These are phyloP conservation scores for Scaptomyza caliginosa DNA, from an alignment of 2,888 invertebrate species.

Conservation along the genomic window DNA sequence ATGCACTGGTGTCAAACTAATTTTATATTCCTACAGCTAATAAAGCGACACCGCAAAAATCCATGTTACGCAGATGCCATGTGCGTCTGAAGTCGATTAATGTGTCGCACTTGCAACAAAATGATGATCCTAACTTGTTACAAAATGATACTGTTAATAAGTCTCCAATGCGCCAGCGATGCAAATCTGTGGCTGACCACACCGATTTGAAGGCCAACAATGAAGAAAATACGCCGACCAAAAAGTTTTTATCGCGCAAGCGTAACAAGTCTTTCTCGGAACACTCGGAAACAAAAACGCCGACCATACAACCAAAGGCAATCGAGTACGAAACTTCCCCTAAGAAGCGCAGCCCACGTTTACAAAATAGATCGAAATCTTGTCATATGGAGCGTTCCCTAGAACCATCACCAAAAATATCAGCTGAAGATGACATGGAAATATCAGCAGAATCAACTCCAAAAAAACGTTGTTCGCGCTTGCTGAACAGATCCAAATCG, in stretches of 20 bases:
- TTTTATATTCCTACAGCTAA: slow-evolving; percentile 1
- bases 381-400: too few species aligned
- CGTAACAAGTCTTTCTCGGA: slow-evolving; percentile 5
- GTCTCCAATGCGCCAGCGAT: too few species aligned
- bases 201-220: neutral
- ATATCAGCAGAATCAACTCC: too few species aligned
- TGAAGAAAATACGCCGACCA: neutral
- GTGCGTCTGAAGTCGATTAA: slow-evolving; percentile 18
- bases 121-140: neutral
- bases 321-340: neutral
- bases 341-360: neutral
- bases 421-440: too few species aligned
- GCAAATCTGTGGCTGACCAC: neutral
- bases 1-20: neutral
- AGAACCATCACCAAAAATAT: too few species aligned
- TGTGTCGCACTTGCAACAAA: neutral
- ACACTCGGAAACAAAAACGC: neutral
- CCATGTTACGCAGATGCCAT: neutral
- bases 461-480: neutral
- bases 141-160: neutral
- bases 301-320: neutral
- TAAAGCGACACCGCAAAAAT: neutral
- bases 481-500: slow-evolving; percentile 10
- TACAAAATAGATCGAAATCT: slow-evolving; percentile 10
- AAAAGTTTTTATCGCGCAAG: neutral